Conservation (phyloP, 2,113 vertebrate genomes). For the Butorides virescens region DNA sequence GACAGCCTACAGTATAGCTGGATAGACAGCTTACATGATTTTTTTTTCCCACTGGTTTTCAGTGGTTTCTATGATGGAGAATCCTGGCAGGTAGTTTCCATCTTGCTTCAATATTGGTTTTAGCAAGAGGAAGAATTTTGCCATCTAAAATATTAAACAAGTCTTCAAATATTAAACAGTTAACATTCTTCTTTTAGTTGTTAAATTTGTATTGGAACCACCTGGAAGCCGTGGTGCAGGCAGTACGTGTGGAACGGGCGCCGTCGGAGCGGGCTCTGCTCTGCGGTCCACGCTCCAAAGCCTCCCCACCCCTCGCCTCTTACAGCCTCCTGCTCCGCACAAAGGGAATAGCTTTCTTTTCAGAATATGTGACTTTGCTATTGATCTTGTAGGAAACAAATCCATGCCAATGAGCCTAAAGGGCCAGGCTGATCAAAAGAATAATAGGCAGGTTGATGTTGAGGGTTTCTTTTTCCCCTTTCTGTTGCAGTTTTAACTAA, state of each 20-base stretch:
- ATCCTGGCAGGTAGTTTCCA: background rate
- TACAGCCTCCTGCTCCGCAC: background rate
- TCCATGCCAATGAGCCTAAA: constrained; percentile 39
- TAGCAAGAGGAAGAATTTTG: background rate
- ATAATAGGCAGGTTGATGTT: background rate
- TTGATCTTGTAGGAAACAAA: constrained; percentile 27
- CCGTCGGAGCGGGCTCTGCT: background rate
- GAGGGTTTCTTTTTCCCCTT: background rate
- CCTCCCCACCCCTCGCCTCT: background rate
- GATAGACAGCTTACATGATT: background rate
- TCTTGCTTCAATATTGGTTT: constrained; percentile 12
- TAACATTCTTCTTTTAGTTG: background rate
- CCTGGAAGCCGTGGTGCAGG: background rate
- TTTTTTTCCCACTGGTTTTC: background rate
- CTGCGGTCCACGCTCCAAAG: background rate
- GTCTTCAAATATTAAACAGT: constrained; percentile 48
- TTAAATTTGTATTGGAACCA: background rate
- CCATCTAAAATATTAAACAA: constrained; percentile 51
- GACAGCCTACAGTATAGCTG: background rate
- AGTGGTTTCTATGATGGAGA: background rate
- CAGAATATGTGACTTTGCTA: background rate
- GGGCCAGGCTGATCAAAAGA: constrained; percentile 14
- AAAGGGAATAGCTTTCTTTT: background rate
- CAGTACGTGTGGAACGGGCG: background rate
- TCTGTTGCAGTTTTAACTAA: background rate